These are phyloP conservation scores for Pomatorhinus ruficollis DNA, from an alignment of 2,113 vertebrate genomes.

Conservation along the genomic window DNA sequence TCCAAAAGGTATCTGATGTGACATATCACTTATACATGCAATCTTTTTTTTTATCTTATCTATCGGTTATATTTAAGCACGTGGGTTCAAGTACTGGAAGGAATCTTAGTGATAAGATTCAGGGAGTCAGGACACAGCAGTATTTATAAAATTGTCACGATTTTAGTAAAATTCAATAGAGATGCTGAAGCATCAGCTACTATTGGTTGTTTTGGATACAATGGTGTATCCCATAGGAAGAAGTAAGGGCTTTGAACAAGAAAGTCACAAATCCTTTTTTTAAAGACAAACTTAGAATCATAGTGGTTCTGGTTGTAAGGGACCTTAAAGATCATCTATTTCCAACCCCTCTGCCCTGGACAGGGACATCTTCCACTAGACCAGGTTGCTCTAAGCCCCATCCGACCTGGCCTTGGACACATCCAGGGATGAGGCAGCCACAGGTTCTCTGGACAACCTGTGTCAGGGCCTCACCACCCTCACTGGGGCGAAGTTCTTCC, in stretches of 20 bases:
- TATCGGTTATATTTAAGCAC: not conserved
- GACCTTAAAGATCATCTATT: not conserved
- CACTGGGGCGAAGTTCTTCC: not conserved
- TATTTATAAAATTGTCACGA: not conserved
- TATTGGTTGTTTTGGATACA: not conserved
- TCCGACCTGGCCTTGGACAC: not conserved
- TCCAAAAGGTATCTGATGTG: not conserved
- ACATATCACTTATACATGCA: not conserved
- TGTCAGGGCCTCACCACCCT: not conserved
- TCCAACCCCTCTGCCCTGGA: not conserved
- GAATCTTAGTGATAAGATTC: not conserved
- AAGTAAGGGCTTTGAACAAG: not conserved
- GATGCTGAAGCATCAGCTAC: not conserved
- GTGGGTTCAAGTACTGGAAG: not conserved
- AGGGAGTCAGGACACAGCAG: not conserved
- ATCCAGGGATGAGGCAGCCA: not conserved
- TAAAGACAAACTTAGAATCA: not conserved
- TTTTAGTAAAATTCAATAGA: not conserved
- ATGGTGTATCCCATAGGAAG: not conserved
- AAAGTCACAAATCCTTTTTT: not conserved
- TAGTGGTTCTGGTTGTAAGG: not conserved
- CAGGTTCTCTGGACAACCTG: not conserved
- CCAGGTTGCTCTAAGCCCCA: not conserved
- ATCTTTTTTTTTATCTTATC: not conserved
- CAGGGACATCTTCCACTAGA: not conserved